These are phyloP conservation scores for Drosophila nebulosa DNA, from an alignment of 1,140 invertebrate genomes.

Conservation along the genomic window DNA sequence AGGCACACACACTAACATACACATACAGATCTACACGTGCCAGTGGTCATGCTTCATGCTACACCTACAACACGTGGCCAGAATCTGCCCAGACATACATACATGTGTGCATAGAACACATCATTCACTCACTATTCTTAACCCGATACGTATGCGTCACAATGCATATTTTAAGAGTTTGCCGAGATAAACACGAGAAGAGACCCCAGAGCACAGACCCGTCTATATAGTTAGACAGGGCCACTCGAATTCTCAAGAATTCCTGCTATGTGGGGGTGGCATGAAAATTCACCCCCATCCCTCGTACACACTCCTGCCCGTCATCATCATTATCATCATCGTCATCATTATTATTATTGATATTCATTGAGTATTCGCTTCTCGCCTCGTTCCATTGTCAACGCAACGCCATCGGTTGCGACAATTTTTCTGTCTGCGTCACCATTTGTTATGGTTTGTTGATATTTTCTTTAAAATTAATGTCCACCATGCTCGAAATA, in stretches of 20 bases:
- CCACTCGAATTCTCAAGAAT: constrained; percentile 68
- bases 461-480: constrained; percentile 26
- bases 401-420: constrained; percentile 43
- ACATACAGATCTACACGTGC: constrained; percentile 47
- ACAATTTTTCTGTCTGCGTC: constrained; percentile 69
- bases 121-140: constrained; percentile 31
- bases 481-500: constrained; percentile 38
- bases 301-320: neutral
- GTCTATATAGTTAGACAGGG: neutral
- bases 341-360: constrained; percentile 41
- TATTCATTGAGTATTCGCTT: constrained; percentile 63
- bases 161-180: constrained; percentile 65
- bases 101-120: constrained; percentile 12
- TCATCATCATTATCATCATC: neutral
- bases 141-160: constrained; percentile 58
- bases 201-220: constrained; percentile 31
- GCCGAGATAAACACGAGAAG: constrained; percentile 58
- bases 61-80: constrained; percentile 64
- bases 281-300: constrained; percentile 30
- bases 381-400: constrained; percentile 19
- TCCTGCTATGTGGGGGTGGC: constrained; percentile 58
- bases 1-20: neutral
- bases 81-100: constrained; percentile 39
- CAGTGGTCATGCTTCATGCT: constrained; percentile 57
- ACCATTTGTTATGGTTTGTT: constrained; percentile 60